A percentile compares a stretch with the other conserved stretches of the same genome.
Evolutionary conservation across 2,113 vertebrate genomes (phyloP).

Genomic region (Gobiocypris rarus): DNA sequence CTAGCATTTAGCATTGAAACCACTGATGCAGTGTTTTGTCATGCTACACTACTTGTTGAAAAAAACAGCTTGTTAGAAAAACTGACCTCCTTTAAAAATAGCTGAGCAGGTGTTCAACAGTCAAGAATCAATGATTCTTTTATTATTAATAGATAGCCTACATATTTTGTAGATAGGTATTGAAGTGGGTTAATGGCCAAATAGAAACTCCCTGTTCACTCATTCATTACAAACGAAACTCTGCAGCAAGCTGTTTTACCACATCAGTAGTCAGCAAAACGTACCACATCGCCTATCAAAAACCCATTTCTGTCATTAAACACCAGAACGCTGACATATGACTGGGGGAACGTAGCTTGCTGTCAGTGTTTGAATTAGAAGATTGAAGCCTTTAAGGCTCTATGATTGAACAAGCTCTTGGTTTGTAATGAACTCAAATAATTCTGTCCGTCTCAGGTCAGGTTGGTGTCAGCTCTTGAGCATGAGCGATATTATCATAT

Average conservation of each 20-base stretch:
- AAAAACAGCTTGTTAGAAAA: no score
- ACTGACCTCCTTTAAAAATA: no score
- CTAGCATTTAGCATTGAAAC: no score
- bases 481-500: background rate
- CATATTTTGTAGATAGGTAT: background rate
- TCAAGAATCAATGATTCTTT: background rate
- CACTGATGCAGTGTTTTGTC: no score
- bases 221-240: constrained; percentile 16
- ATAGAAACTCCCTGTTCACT: background rate
- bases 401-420: constrained; percentile 37
- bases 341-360: constrained; percentile 25
- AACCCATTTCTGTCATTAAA: constrained; percentile 32
- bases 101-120: background rate
- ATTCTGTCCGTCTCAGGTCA: constrained; percentile 2
- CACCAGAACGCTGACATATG: background rate
- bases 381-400: constrained; percentile 43
- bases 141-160: background rate
- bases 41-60: no score
- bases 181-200: background rate
- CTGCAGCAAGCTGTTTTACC: background rate
- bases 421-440: constrained; percentile 33
- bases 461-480: background rate
- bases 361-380: constrained; percentile 29
- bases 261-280: background rate
- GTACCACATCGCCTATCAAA: background rate